Evolutionary conservation across 2,888 invertebrate genomes (phyloP).

Genomic region (Polyommatus icarus): DNA sequence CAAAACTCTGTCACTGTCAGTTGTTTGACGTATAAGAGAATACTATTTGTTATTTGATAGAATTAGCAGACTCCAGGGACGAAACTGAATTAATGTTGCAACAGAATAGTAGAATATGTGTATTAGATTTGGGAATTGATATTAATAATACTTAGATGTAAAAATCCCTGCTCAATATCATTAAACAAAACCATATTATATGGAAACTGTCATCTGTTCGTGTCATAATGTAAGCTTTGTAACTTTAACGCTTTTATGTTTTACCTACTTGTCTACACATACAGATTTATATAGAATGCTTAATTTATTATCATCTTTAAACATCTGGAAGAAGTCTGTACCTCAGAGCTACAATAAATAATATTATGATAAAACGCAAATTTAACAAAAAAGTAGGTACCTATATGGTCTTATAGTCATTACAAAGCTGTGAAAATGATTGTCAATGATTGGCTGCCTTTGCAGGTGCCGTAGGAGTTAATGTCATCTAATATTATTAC

Average conservation of each 20-base stretch:
- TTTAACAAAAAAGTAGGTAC: no score
- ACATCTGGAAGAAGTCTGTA: no score
- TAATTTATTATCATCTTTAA: neutral
- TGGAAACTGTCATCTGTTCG: neutral
- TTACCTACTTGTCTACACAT: conserved; percentile 15
- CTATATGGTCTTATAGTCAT: no score
- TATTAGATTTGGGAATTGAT: neutral
- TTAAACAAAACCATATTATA: neutral
- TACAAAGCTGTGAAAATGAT: no score
- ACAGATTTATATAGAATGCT: neutral
- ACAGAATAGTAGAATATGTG: neutral
- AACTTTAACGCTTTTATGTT: conserved; percentile 10
- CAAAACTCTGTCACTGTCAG: no score
- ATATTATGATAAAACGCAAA: no score
- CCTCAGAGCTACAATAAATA: no score
- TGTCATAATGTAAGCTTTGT: conserved; percentile 12
- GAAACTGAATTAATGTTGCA: neutral
- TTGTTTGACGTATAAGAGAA: no score
- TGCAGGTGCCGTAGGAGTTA: no score
- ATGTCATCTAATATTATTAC: no score
- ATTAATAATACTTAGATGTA: neutral
- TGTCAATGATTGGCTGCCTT: no score
- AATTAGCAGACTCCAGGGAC: neutral
- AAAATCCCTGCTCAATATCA: neutral
- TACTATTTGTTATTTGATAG: no score